phyloP scores from a whole-genome alignment of 2,797 vertebrate species.

The Gymnothorax javanicus region DNA sequence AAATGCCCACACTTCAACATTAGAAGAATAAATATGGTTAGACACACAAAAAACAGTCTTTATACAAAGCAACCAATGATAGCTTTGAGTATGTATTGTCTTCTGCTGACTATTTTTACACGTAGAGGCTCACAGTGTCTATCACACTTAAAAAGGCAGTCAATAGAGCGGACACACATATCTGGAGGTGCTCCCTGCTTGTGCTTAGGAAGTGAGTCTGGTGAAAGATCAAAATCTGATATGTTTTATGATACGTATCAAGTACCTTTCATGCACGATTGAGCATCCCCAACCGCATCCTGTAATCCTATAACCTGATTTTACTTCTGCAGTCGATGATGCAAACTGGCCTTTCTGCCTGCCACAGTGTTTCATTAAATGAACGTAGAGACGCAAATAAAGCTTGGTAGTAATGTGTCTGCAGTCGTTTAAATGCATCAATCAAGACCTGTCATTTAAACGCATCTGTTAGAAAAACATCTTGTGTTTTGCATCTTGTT shows the following conservation, averaged over 20 bases:
- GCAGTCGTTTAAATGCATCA: neutral
- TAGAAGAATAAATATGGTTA: neutral
- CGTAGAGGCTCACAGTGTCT: neutral
- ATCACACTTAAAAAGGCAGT: neutral
- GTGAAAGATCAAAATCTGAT: constrained; percentile 19
- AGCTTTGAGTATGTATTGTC: neutral
- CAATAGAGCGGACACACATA: neutral
- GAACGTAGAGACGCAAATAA: neutral
- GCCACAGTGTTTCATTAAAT: neutral
- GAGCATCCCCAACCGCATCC: constrained; percentile 21
- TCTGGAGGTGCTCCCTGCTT: neutral
- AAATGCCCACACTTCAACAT: neutral
- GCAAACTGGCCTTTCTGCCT: neutral
- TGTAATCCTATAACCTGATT: constrained; percentile 13
- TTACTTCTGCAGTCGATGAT: constrained; percentile 3
- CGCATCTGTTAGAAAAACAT: neutral
- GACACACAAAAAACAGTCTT: neutral
- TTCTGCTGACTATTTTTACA: neutral
- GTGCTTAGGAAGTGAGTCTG: neutral
- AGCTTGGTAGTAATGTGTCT: neutral
- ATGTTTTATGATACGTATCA: constrained; percentile 21
- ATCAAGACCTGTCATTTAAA: neutral
- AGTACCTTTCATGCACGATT: constrained; percentile 17
- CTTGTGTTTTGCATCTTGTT: neutral
- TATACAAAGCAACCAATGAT: neutral